Evolutionary conservation across 1,140 invertebrate species (phyloP).

Genomic region (Cyclargus thomasi): DNA sequence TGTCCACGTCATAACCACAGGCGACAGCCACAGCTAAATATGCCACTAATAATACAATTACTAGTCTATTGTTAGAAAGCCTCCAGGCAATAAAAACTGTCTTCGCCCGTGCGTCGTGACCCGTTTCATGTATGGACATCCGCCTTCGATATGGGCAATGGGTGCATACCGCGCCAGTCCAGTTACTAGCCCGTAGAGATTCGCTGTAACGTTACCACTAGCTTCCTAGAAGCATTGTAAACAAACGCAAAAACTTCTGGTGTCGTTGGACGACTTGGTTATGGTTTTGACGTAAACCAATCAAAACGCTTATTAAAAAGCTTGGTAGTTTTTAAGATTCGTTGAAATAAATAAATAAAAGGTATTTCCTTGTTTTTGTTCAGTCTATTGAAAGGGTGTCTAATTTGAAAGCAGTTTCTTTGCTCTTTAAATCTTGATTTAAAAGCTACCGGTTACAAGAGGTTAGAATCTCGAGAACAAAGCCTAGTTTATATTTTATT

Average conservation of each 20-base stretch:
- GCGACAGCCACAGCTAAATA: neutral
- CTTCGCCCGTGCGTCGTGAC: conserved; percentile 26
- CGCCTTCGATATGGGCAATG: conserved; percentile 34
- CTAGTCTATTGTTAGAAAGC: conserved; percentile 12
- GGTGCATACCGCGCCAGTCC: conserved; percentile 21
- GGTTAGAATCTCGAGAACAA: neutral
- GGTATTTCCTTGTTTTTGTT: too few species aligned
- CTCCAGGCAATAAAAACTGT: conserved; percentile 25
- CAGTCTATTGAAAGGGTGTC: too few species aligned
- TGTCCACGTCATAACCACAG: too few species aligned
- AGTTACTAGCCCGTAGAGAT: conserved; percentile 3
- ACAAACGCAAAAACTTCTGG: conserved; percentile 3
- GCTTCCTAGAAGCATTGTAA: neutral
- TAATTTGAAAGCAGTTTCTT: too few species aligned
- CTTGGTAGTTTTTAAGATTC: too few species aligned
- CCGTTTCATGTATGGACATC: conserved; percentile 39
- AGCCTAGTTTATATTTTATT: neutral
- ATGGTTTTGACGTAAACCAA: too few species aligned
- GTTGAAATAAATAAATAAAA: too few species aligned
- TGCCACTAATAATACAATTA: neutral
- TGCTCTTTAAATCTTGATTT: too few species aligned
- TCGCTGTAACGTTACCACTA: neutral
- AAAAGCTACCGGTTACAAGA: too few species aligned
- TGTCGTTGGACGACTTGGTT: too few species aligned
- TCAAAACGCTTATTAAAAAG: too few species aligned